Base-by-base conservation (phyloP, 2,888 invertebrate genomes). In the Caenorhabditis sp. region DNA sequence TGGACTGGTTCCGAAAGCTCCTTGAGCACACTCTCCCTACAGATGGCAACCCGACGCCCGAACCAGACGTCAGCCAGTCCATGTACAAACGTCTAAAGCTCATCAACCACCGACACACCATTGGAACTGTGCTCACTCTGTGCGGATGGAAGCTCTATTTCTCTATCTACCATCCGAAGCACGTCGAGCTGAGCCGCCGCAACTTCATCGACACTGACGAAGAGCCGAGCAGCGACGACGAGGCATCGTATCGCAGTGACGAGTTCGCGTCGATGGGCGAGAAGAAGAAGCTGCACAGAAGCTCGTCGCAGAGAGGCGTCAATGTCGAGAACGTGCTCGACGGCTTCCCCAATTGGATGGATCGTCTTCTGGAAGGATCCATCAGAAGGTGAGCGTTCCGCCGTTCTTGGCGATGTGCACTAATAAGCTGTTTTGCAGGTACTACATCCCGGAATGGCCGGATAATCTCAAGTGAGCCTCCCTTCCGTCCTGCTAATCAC, bases 61-160 rank as follows among this genome's bases (percentile, higher is more conserved):
- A 72, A 20, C 65, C 45, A 46, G 78, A 76, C 17, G 58, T 48
- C 11, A 53, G 73, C 50, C 52, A 61, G 56, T 63, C 79, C 8
- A 76, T 83, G 71, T 83, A 80, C 61, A 79, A 80, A 27, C 50
- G 78, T 39, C 68, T 85, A 32, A 84, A 83, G 79, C 81, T 82
- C 80, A 96, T 99, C 75, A 98, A 97, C 92, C 95, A 95, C 22
- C 93, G 95, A 85, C 97, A 98, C 91, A 97, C 97, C 89, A 94
- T 97, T 45, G 98, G 98, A 24, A 96, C 96, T 4, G 97, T 99
- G 72, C 91, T 99, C 50, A 94, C 96, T 1, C 91, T 99, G 79
- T 98, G 98, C 91, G 97, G 98, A 24, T 95, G 95, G 91, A 92
- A 97, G 79, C 95, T 95, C 91, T 97, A 98, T 92, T 98, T 96